phyloP scores from a whole-genome alignment of 2,888 invertebrate species.

The Craniophora ligustri region DNA sequence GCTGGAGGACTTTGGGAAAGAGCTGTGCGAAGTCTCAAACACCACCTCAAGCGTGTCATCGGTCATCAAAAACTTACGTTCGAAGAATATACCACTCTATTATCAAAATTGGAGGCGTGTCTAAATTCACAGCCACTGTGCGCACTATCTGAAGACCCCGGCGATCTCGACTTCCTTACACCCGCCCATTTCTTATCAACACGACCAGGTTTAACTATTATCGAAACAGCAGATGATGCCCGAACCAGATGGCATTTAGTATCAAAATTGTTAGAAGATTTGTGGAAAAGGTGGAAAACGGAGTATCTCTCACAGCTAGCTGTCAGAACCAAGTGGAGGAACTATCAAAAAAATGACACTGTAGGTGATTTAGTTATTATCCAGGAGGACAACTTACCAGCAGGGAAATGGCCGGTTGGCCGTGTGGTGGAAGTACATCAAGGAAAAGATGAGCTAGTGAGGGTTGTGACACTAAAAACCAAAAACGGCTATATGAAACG shows the following conservation, averaged over 20 bases:
- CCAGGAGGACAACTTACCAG: conserved; percentile 16
- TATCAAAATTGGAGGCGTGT: conserved; percentile 8
- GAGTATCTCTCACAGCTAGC: conserved; percentile 16
- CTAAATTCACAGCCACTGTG: conserved; percentile 2
- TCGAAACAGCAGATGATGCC: conserved; percentile 5
- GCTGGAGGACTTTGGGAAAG: conserved; percentile 19
- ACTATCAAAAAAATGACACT: conserved; percentile 3
- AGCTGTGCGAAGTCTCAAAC: conserved; percentile 12
- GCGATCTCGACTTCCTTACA: conserved; percentile 2
- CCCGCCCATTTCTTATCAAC: conserved; percentile 4
- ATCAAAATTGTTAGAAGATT: conserved; percentile 4
- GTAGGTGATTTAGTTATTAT: conserved; percentile 15
- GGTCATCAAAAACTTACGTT: conserved; percentile 7
- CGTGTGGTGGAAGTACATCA: too few species aligned
- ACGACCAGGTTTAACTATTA: not conserved
- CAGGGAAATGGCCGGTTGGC: too few species aligned
- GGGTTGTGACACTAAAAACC: too few species aligned
- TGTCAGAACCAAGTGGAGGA: conserved; percentile 8
- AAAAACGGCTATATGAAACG: too few species aligned
- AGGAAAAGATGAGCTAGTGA: too few species aligned
- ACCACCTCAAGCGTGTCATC: conserved; percentile 12
- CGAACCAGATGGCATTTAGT: too few species aligned
- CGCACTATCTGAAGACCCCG: not conserved
- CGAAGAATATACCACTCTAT: conserved; percentile 6
- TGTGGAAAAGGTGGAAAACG: conserved; percentile 13